A percentile compares a stretch with the other conserved stretches of the same genome.
These are phyloP conservation scores for Eilema depressum DNA, from an alignment of 2,888 invertebrate species.

Conservation along the genomic window DNA sequence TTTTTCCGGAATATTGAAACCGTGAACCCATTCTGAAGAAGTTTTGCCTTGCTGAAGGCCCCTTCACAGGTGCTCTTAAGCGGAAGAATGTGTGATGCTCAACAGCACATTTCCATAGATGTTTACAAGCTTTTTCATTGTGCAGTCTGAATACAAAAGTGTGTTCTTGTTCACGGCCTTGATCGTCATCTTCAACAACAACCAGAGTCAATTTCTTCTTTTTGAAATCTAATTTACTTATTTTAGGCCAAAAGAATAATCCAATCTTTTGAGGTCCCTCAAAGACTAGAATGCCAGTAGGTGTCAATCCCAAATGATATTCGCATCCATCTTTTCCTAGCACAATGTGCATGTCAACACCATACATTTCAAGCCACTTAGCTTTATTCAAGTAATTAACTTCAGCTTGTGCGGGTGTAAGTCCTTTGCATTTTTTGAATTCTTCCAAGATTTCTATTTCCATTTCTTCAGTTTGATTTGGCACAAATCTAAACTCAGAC, in stretches of 20 bases:
- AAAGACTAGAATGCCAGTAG: slow-evolving; percentile 99
- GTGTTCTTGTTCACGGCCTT: slow-evolving; percentile 98
- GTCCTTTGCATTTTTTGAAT: slow-evolving; percentile 94
- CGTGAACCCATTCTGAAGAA: slow-evolving; percentile 99
- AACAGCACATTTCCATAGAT: slow-evolving; percentile 99
- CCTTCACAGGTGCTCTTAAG: slow-evolving; percentile 95
- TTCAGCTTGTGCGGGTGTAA: slow-evolving; percentile 98
- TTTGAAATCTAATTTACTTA: slow-evolving; percentile 98
- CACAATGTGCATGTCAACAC: slow-evolving; percentile 99
- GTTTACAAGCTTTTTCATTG: slow-evolving; percentile 99
- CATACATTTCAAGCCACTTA: slow-evolving; percentile 99
- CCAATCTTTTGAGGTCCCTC: slow-evolving; percentile 99
- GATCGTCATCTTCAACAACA: slow-evolving; percentile 99
- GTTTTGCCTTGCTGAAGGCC: slow-evolving; percentile 95
- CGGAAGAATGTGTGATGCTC: slow-evolving; percentile 99
- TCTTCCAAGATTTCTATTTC: slow-evolving; percentile 97
- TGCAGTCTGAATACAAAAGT: slow-evolving; percentile 98
- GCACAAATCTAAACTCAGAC: slow-evolving; percentile 99
- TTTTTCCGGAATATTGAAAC: slow-evolving; percentile 97
- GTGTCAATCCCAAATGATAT: slow-evolving; percentile 98
- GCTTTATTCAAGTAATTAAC: slow-evolving; percentile 97
- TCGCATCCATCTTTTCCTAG: slow-evolving; percentile 98
- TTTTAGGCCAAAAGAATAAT: slow-evolving; percentile 99
- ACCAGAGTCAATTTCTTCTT: slow-evolving; percentile 98
- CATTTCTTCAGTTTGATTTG: slow-evolving; percentile 98